Conservation (phyloP, 2,113 vertebrate species). For the Crocuta crocuta region DNA sequence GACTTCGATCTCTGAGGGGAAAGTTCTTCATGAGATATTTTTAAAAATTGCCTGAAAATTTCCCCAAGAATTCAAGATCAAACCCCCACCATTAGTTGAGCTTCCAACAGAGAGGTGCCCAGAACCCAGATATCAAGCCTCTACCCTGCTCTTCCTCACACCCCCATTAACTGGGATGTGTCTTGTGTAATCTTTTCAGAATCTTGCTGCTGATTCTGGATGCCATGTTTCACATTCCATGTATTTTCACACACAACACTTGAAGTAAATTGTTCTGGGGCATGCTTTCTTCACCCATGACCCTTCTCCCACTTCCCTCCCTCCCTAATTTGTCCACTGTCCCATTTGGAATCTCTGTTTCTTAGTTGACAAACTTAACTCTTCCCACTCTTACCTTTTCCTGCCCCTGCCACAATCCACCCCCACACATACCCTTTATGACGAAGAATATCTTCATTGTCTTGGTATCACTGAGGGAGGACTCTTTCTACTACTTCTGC, state of each 20-base stretch:
- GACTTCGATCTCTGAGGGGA: not conserved
- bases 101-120: not conserved
- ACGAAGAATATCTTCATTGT: not conserved
- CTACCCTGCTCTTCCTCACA: not conserved
- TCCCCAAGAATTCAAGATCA: not conserved
- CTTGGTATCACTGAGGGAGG: not conserved
- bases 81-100: not conserved
- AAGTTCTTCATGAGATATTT: not conserved
- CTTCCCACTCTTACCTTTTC: not conserved
- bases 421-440: not conserved
- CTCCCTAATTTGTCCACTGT: not conserved
- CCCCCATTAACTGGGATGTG: not conserved
- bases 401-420: fast-evolving
- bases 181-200: not conserved
- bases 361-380: not conserved
- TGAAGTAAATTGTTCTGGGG: not conserved
- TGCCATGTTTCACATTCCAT: not conserved
- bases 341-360: not conserved
- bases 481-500: not conserved
- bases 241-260: not conserved
- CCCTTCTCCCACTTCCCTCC: not conserved
- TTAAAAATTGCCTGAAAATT: not conserved
- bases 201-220: not conserved
- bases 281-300: not conserved
- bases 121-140: not conserved